phyloP scores from a whole-genome alignment of 2,113 vertebrate genomes.

The Hystrix cristata region DNA sequence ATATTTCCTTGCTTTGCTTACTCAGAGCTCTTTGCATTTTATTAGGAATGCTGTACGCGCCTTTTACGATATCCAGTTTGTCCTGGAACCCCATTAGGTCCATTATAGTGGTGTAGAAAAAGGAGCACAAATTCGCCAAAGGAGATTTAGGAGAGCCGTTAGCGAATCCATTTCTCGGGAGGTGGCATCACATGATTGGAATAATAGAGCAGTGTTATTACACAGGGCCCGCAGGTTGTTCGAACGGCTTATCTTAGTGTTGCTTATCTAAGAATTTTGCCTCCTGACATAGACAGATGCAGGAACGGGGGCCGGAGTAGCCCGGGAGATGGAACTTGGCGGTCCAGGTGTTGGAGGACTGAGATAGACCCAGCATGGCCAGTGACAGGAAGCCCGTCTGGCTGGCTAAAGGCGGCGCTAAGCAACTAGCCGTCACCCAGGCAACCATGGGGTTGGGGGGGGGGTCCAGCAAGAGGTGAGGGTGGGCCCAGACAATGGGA shows the following conservation, averaged over 20 bases:
- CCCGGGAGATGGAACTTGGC: constrained; percentile 16
- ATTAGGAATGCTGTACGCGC: background rate
- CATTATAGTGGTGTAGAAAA: background rate
- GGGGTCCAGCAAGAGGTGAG: constrained; percentile 16
- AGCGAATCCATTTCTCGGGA: background rate
- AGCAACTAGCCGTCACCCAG: constrained; percentile 54
- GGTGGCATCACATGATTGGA: background rate
- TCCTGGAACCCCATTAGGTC: background rate
- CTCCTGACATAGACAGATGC: constrained; percentile 52
- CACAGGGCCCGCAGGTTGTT: background rate
- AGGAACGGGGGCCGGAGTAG: background rate
- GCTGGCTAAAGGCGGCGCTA: constrained; percentile 28
- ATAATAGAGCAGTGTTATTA: background rate
- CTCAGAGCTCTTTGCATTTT: background rate
- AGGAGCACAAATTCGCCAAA: background rate
- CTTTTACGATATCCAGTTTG: background rate
- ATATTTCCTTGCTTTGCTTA: background rate
- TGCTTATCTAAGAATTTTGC: constrained; percentile 59
- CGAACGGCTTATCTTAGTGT: background rate
- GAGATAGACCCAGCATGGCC: background rate
- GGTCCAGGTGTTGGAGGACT: constrained; percentile 42
- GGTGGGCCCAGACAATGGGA: background rate
- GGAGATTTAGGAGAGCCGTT: background rate
- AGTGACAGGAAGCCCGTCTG: constrained; percentile 57
- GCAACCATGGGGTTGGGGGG: constrained; percentile 37